Evolutionary conservation across 2,113 vertebrate genomes (phyloP).

Genomic region (Pipa parva): DNA sequence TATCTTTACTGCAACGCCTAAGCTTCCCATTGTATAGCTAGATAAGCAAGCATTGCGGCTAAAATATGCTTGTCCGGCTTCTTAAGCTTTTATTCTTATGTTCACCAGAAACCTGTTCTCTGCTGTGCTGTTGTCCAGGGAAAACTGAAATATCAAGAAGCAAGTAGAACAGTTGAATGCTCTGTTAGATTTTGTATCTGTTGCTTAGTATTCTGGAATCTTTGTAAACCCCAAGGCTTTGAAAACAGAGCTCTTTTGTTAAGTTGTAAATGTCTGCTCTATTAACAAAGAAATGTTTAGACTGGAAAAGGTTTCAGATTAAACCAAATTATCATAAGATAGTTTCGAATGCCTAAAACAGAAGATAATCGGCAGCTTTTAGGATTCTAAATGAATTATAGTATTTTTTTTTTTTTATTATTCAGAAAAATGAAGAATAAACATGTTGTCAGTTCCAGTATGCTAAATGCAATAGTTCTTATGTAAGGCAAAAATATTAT

Average conservation of each 20-base stretch:
- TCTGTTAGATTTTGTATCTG: slow-evolving; percentile 44
- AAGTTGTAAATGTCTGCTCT: slow-evolving; percentile 45
- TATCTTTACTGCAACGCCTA: too few relatives aligned
- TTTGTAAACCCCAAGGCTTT: slow-evolving; percentile 46
- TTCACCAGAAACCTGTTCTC: slow-evolving; percentile 53
- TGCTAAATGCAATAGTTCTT: too few relatives aligned
- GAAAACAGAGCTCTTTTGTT: slow-evolving; percentile 51
- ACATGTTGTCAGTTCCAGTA: too few relatives aligned
- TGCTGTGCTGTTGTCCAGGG: slow-evolving; percentile 38
- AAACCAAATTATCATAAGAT: slow-evolving; percentile 26
- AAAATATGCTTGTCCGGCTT: too few relatives aligned
- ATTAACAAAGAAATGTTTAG: slow-evolving; percentile 48
- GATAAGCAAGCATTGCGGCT: too few relatives aligned
- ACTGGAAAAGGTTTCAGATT: slow-evolving; percentile 38
- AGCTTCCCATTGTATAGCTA: too few relatives aligned
- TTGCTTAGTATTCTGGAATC: slow-evolving; percentile 47
- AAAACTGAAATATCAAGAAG: slow-evolving; percentile 47
- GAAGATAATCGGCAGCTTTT: slow-evolving; percentile 13
- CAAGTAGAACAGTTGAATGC: slow-evolving; percentile 47
- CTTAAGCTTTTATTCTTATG: slow-evolving; percentile 1
- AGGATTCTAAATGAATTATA: background rate
- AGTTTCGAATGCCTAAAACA: slow-evolving; percentile 42
- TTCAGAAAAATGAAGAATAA: too few relatives aligned
- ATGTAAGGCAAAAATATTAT: too few relatives aligned
- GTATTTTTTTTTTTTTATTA: too few relatives aligned